Base-by-base conservation (phyloP, 2,113 vertebrate species). In the Beaufortia kweichowensis region DNA sequence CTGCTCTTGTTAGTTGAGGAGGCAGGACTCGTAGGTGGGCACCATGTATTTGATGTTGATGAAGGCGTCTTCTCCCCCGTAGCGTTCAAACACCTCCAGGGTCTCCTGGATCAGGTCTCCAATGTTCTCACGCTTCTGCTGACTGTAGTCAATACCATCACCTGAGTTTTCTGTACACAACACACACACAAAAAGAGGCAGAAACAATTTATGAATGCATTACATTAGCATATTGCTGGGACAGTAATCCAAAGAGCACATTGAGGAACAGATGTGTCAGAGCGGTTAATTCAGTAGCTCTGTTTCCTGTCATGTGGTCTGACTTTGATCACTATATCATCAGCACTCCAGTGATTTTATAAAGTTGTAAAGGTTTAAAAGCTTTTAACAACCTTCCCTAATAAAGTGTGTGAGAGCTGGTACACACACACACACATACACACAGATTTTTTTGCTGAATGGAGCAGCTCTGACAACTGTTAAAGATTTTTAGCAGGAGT, bases 11-110 rank as follows among this genome's bases (percentile, higher is more conserved):
- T 79, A 94, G 82, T 91, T 94, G 50, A 92, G 83, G 85, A 96
- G 82, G 89, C 95, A 96, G 3, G 96, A 97, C 88, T 94, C 84
- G 0, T 98, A 98, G 81, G 95, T 98, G 73, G 96, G 96, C 76
- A 98, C 92, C 95, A 97, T 97, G 86, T 96, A 96, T 88, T 98
- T 98, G 87, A 98, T 98, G 88, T 97, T 96, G 87, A 95, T 94
- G 85, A 94, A 98, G 79, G 96, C 94, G 0, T 92, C 88, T 56
- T 94, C 91, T 39, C 96, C 96, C 14, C 96, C 95, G 0, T 90
- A 90, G 80, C 92, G 93, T 90, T 98, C 95, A 29, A 98, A 93
- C 82, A 92, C 87, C 82, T 96, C 91, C 90, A 98, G 87, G 0
- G 96, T 98, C 88, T 98, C 96, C 83, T 95, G 88, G 88, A 98